Percentiles rank a stretch among this genome's conserved stretches.
Conservation (phyloP, 1,140 invertebrate species). For the Drosophila saltans region DNA sequence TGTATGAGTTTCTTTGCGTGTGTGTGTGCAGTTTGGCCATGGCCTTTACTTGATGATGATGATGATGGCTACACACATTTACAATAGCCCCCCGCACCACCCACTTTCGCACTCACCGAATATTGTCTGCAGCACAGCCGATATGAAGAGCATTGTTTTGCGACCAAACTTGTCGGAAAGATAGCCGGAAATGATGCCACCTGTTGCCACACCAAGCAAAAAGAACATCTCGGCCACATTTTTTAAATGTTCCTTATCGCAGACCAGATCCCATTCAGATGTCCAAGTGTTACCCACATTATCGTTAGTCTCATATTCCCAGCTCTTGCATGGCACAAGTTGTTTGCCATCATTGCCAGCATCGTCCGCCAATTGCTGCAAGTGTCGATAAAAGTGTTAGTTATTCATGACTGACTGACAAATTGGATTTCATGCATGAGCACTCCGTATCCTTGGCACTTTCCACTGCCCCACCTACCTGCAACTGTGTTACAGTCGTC, state of each 20-base stretch:
- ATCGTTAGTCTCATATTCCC: conserved; percentile 87
- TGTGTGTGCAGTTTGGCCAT: neutral
- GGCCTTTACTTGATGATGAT: conserved; percentile 28
- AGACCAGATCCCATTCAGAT: conserved; percentile 88
- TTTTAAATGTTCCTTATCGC: conserved; percentile 86
- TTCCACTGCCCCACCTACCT: conserved; percentile 36
- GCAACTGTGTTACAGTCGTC: conserved; percentile 36
- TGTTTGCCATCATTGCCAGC: conserved; percentile 37
- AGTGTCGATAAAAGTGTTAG: conserved; percentile 12
- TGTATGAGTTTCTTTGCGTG: neutral
- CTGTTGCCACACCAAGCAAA: conserved; percentile 87
- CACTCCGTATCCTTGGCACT: neutral
- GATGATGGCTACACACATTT: neutral
- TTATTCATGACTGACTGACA: conserved; percentile 21
- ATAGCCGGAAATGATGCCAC: conserved; percentile 88
- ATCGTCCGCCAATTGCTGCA: conserved; percentile 46
- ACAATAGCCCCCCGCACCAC: neutral
- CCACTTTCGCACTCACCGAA: conserved; percentile 83
- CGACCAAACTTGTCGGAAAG: conserved; percentile 91
- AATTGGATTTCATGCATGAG: conserved; percentile 28
- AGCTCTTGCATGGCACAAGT: conserved; percentile 85
- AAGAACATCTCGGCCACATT: conserved; percentile 89
- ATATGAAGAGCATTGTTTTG: conserved; percentile 89
- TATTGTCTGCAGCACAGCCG: conserved; percentile 87
- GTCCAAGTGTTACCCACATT: conserved; percentile 86